A percentile compares a stretch with the other conserved stretches of the same genome.
phyloP scores from a whole-genome alignment of 2,888 invertebrate species.

The Nephrotoma guestfalica region DNA sequence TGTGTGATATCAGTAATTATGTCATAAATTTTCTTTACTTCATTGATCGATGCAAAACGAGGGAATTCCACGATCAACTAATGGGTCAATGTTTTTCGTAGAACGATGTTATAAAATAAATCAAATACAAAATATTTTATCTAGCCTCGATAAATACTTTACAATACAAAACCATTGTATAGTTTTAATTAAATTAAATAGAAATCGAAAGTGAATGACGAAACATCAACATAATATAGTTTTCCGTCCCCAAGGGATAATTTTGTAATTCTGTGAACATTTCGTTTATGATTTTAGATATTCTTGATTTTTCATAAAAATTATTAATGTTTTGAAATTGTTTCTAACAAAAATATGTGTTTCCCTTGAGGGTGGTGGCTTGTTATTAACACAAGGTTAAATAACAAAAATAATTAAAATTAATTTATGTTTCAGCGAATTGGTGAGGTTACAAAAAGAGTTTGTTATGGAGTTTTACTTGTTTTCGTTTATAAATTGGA shows the following conservation, averaged over 20 bases:
- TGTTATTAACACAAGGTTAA: background rate
- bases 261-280: background rate
- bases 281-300: background rate
- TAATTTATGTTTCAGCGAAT: background rate
- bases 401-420: background rate
- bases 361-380: background rate
- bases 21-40: background rate
- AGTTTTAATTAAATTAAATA: background rate
- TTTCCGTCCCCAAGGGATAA: background rate
- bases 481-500: too few relatives aligned
- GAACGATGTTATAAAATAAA: background rate
- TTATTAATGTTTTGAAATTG: background rate
- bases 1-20: background rate
- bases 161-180: background rate
- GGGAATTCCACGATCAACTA: background rate
- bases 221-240: background rate
- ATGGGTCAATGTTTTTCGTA: background rate
- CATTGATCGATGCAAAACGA: background rate
- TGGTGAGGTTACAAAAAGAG: background rate
- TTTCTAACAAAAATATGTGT: background rate
- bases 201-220: background rate
- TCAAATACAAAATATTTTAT: background rate
- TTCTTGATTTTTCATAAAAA: background rate
- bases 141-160: background rate
- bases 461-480: background rate